Evolutionary conservation across 2,113 vertebrate genomes (phyloP).

Genomic region (Alectura lathami): DNA sequence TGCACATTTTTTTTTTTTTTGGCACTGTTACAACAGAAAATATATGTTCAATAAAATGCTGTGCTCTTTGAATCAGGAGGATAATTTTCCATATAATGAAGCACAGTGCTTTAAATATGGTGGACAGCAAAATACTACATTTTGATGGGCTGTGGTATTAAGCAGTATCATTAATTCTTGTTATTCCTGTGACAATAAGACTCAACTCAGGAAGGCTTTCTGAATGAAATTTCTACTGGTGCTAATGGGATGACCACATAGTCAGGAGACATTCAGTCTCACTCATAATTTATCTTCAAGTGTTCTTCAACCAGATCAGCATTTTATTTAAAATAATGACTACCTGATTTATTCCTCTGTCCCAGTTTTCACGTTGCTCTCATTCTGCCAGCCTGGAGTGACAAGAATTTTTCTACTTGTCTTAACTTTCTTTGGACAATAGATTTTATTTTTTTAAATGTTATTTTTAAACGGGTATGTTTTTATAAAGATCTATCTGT

Average conservation of each 20-base stretch:
- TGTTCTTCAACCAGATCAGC: conserved; percentile 15
- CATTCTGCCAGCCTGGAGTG: conserved; percentile 51
- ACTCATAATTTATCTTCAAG: not conserved
- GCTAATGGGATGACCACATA: not conserved
- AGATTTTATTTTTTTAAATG: not conserved
- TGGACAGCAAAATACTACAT: not conserved
- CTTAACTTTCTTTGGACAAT: conserved; percentile 33
- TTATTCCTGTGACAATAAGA: not conserved
- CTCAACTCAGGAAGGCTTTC: not conserved
- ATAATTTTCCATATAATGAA: not conserved
- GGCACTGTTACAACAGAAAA: not conserved
- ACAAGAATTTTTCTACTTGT: conserved; percentile 39
- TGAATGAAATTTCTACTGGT: conserved; percentile 4
- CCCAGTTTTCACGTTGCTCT: conserved; percentile 55
- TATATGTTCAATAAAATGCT: not conserved
- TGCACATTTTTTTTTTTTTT: not conserved
- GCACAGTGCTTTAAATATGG: not conserved
- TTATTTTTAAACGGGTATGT: not conserved
- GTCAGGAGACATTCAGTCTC: not conserved
- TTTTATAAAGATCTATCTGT: not conserved
- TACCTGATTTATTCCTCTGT: conserved; percentile 33
- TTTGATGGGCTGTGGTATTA: not conserved
- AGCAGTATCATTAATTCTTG: not conserved
- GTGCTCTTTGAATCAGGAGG: not conserved
- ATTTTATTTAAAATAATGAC: conserved; percentile 50